phyloP scores from a whole-genome alignment of 2,888 invertebrate genomes.

The Nyleta sp. region DNA sequence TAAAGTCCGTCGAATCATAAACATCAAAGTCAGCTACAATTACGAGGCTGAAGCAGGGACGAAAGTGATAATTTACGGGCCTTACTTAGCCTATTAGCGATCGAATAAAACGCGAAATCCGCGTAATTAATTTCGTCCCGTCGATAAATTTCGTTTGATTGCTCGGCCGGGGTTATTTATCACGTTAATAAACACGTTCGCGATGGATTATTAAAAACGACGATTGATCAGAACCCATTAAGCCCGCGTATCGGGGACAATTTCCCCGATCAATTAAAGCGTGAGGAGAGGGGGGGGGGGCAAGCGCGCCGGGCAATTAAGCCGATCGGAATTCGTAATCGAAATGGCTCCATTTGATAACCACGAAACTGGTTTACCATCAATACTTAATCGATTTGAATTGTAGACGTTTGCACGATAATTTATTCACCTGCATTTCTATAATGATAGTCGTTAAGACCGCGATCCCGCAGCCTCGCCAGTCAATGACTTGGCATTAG shows the following conservation, averaged over 20 bases:
- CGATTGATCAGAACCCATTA: slow-evolving; percentile 8
- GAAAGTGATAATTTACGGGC: no score
- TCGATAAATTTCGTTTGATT: no score
- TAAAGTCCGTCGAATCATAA: no score
- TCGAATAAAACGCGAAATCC: no score
- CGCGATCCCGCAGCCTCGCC: slow-evolving; percentile 23
- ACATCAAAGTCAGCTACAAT: no score
- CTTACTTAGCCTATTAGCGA: no score
- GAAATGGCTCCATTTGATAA: slow-evolving; percentile 34
- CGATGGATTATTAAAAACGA: neutral
- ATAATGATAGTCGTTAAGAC: slow-evolving; percentile 53
- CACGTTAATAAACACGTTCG: slow-evolving; percentile 18
- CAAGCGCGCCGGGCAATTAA: slow-evolving; percentile 3
- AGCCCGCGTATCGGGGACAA: neutral
- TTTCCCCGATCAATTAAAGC: slow-evolving; percentile 29
- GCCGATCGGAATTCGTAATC: slow-evolving; percentile 25
- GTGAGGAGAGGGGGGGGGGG: neutral
- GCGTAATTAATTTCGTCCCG: no score
- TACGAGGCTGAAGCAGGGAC: no score
- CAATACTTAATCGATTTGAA: slow-evolving; percentile 45
- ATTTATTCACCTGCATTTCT: slow-evolving; percentile 56
- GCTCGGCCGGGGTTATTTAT: slow-evolving; percentile 9
- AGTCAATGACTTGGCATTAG: slow-evolving; percentile 63
- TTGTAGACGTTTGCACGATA: slow-evolving; percentile 42
- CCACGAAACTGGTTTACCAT: slow-evolving; percentile 44